Evolutionary conservation across 2,888 invertebrate species (phyloP).

Genomic region (Mylabris sibirica): DNA sequence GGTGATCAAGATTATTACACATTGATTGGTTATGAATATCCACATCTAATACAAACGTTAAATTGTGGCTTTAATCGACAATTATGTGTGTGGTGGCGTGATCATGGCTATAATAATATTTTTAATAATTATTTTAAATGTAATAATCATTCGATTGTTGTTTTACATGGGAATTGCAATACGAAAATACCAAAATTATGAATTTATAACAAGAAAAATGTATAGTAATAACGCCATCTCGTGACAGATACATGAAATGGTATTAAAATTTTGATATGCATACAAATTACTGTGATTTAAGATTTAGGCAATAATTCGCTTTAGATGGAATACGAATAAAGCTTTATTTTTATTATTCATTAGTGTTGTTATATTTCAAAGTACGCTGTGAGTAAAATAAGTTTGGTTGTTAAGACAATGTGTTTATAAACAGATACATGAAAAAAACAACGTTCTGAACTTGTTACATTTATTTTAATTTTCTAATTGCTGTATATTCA

Average conservation of each 20-base stretch:
- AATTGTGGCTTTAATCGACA: constrained; percentile 85
- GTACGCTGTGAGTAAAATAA: too few species aligned
- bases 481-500: too few species aligned
- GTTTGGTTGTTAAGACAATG: too few species aligned
- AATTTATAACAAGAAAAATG: not conserved
- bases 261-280: not conserved
- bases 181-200: constrained; percentile 67
- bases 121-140: constrained; percentile 78
- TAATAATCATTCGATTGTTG: constrained; percentile 67
- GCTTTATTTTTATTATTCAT: not conserved
- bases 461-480: too few species aligned
- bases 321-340: constrained; percentile 46
- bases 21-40: constrained; percentile 73
- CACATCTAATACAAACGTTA: constrained; percentile 74
- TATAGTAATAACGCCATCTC: not conserved
- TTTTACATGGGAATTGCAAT: constrained; percentile 81
- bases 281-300: not conserved
- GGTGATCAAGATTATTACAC: constrained; percentile 87
- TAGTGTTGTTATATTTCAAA: too few species aligned
- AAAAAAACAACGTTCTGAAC: too few species aligned
- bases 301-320: constrained; percentile 34
- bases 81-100: constrained; percentile 82
- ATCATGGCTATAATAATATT: constrained; percentile 77
- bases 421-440: too few species aligned
- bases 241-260: not conserved